Conservation (phyloP, 2,888 invertebrate genomes). For the Ctena decussata region DNA sequence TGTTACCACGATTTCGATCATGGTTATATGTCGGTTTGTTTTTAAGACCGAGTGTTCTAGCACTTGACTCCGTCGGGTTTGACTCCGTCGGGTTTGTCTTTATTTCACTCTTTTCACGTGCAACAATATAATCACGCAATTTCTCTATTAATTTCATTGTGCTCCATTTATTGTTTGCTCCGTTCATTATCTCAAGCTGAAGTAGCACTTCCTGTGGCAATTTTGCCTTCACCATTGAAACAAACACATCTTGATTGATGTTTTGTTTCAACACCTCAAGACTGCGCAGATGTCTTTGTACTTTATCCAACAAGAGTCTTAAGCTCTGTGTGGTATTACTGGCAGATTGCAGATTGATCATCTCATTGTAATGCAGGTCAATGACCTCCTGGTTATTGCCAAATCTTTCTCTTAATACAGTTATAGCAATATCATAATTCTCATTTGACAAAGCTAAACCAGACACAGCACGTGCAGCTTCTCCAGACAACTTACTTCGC, state of each 20-base stretch:
- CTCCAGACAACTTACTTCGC: conserved; percentile 21
- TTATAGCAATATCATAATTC: conserved; percentile 38
- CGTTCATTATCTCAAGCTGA: conserved; percentile 23
- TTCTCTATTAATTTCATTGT: too few relatives aligned
- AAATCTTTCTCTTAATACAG: conserved; percentile 20
- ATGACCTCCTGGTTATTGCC: conserved; percentile 40
- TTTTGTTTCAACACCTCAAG: conserved; percentile 40
- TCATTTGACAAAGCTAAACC: conserved; percentile 43
- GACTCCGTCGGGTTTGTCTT: too few relatives aligned
- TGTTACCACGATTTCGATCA: not conserved
- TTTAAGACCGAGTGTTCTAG: too few relatives aligned
- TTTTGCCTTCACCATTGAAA: conserved; percentile 39
- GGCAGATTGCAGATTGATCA: conserved; percentile 24
- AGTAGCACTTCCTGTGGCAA: conserved; percentile 24
- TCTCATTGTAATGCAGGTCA: conserved; percentile 33
- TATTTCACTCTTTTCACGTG: conserved; percentile 34
- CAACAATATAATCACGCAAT: too few relatives aligned
- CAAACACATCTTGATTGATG: conserved; percentile 39
- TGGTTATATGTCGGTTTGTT: not conserved
- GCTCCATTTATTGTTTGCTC: conserved; percentile 7
- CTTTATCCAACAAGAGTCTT: conserved; percentile 31
- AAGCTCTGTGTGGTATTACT: conserved; percentile 23
- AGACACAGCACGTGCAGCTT: conserved; percentile 26
- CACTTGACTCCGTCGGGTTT: too few relatives aligned
- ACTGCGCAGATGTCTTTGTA: conserved; percentile 34